Evolutionary conservation across 2,797 vertebrate genomes (phyloP).

Genomic region (Anableps anableps): DNA sequence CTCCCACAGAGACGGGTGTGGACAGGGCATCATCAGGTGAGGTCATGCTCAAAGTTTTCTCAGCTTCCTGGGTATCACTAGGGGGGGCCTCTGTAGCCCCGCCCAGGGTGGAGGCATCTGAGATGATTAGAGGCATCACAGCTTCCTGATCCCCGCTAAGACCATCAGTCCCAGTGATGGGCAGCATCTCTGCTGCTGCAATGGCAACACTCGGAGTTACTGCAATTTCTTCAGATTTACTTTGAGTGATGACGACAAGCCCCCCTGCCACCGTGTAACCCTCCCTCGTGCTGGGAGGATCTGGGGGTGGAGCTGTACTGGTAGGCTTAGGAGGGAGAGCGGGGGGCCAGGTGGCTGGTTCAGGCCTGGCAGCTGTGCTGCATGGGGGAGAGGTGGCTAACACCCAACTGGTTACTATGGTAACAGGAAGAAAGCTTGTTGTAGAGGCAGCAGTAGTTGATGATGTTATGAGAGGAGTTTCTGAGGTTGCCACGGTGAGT

Average conservation of each 20-base stretch:
- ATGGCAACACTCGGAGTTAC: conserved; percentile 35
- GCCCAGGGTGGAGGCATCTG: conserved; percentile 43
- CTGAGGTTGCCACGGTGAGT: background rate
- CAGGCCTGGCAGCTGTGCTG: conserved; percentile 56
- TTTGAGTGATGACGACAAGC: conserved; percentile 20
- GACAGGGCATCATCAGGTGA: conserved; percentile 46
- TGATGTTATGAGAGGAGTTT: background rate
- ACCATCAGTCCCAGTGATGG: conserved; percentile 55
- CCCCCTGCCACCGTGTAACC: conserved; percentile 28
- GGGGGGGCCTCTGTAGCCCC: conserved; percentile 57
- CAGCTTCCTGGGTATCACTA: conserved; percentile 50
- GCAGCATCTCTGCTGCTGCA: conserved; percentile 21
- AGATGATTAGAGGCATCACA: conserved; percentile 54
- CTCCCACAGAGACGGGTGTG: conserved; percentile 61
- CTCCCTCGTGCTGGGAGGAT: conserved; percentile 36
- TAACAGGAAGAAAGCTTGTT: conserved; percentile 33
- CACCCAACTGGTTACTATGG: conserved; percentile 29
- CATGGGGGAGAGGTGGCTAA: conserved; percentile 39
- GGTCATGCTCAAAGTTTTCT: conserved; percentile 34
- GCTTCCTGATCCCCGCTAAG: conserved; percentile 39
- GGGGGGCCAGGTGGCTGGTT: conserved; percentile 50
- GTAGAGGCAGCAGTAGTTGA: conserved; percentile 38
- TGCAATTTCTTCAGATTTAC: conserved; percentile 5
- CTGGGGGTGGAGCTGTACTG: conserved; percentile 40
- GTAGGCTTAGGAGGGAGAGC: conserved; percentile 65